Conservation (phyloP, 2,888 invertebrate genomes). For the Trissonchulus sp. region DNA sequence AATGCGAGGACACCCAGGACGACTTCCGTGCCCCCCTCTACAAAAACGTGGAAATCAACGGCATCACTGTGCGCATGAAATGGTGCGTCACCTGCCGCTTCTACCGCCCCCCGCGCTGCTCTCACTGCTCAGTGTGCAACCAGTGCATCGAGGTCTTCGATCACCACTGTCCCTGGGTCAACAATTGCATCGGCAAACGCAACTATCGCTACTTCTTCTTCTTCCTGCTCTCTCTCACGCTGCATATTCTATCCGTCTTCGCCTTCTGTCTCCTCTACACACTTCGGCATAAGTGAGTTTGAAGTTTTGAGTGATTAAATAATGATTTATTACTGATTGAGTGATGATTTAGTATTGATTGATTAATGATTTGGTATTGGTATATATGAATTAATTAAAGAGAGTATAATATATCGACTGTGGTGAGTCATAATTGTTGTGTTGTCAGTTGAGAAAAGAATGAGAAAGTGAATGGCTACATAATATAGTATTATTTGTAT, state of each 20-base stretch:
- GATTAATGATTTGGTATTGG: too few species aligned
- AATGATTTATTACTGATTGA: background rate
- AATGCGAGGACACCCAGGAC: slow-evolving; percentile 94
- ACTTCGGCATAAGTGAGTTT: slow-evolving; percentile 73
- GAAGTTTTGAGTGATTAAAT: slow-evolving; percentile 32
- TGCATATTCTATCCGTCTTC: slow-evolving; percentile 97
- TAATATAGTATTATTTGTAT: too few species aligned
- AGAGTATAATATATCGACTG: too few species aligned
- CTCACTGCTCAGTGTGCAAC: slow-evolving; percentile 98
- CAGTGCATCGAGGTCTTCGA: slow-evolving; percentile 93
- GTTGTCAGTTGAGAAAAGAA: too few species aligned
- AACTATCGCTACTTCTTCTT: slow-evolving; percentile 94
- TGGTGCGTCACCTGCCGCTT: slow-evolving; percentile 99
- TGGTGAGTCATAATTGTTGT: too few species aligned
- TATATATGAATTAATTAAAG: too few species aligned
- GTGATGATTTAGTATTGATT: too few species aligned
- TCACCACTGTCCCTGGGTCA: slow-evolving; percentile 75
- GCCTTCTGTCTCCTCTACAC: slow-evolving; percentile 85
- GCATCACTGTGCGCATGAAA: slow-evolving; percentile 98
- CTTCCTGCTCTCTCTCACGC: slow-evolving; percentile 87
- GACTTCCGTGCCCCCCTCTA: slow-evolving; percentile 87
- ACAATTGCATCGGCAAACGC: slow-evolving; percentile 51
- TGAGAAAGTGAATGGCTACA: too few species aligned
- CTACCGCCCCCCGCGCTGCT: slow-evolving; percentile 96
- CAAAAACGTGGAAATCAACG: slow-evolving; percentile 80